A percentile compares a stretch with the other conserved stretches of the same genome.
Evolutionary conservation across 2,797 vertebrate genomes (phyloP).

Genomic region (Sebastes wilsoni): DNA sequence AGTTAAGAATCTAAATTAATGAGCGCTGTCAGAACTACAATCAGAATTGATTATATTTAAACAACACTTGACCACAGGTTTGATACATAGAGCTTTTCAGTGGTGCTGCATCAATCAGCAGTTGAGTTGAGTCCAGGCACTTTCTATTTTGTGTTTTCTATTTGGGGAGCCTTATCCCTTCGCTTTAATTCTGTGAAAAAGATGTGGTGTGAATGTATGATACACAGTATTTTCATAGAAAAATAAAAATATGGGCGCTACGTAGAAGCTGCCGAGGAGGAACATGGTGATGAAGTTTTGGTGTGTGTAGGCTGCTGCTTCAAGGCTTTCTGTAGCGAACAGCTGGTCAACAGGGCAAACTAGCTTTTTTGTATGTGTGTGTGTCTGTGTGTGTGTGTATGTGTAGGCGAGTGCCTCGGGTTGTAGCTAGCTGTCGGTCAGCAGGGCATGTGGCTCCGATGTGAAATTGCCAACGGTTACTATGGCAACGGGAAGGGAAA

Average conservation of each 20-base stretch:
- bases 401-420: constrained; percentile 69
- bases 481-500: constrained; percentile 77
- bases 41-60: neutral
- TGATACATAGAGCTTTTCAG: neutral
- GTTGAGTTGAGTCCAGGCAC: neutral
- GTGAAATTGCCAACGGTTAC: constrained; percentile 78
- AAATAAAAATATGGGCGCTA: neutral
- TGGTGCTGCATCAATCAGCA: neutral
- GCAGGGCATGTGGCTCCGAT: constrained; percentile 75
- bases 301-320: constrained; percentile 59
- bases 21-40: neutral
- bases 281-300: constrained; percentile 38
- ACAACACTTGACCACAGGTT: neutral
- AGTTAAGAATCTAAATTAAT: neutral
- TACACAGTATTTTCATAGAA: neutral
- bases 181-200: neutral
- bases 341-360: constrained; percentile 63
- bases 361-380: constrained; percentile 16
- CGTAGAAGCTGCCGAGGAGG: constrained; percentile 16
- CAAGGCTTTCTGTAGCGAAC: constrained; percentile 35
- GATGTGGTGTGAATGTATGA: neutral
- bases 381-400: constrained; percentile 24
- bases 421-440: constrained; percentile 75
- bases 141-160: neutral
- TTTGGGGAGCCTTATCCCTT: neutral